Evolutionary conservation across 2,888 invertebrate genomes (phyloP), one percentile per base, ranked within the genome.

Genomic region (Philereme vetulata): DNA sequence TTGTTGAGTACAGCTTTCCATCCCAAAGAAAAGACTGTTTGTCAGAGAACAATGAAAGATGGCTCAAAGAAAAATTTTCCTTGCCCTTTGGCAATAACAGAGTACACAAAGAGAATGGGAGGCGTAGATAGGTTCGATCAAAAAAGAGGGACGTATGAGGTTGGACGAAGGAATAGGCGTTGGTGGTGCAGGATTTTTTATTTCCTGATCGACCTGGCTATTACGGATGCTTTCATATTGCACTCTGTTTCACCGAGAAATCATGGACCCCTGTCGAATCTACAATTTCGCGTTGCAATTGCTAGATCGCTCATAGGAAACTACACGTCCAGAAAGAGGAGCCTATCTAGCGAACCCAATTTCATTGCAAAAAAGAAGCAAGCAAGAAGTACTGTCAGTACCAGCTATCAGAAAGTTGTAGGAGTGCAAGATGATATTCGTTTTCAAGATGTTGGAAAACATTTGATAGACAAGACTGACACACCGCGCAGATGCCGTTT

Each of bases 401-500:
- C 53, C 58, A 60, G 51, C 61, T 61, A 61, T 44, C 64, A 64
- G 61, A 61, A 64, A 64, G 61, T 61, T 36, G 49, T 58, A 47
- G 64, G 61, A 53, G 59, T 61, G 56, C 56, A 61, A 38, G 59
- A 62, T 9, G 54, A 61, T 46, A 61, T 51, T 51, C 50, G 50
- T 51, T 51, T n/a, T 51, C 50, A 51, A 51, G 50, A 51, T 51
- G 63, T 66, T 51, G 66, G 66, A 55, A 59, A 62, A 55, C 66
- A 66, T 46, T 55, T 62, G 45, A 61, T 53, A 56, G 61, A 63
- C 8, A 58, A 63, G 59, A 5, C 59, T 7, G 61, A 54, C 58
- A 56, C 63, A 32, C 59, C 61, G n/a, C 56, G 61, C 53, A 60
- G 66, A 61, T 66, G 66, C 58, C 63, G 65, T 21, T 59, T 61